Percentiles rank a stretch among this genome's conserved stretches.
These are phyloP conservation scores for Semnornis frantzii DNA, from an alignment of 2,113 vertebrate species.

Conservation along the genomic window DNA sequence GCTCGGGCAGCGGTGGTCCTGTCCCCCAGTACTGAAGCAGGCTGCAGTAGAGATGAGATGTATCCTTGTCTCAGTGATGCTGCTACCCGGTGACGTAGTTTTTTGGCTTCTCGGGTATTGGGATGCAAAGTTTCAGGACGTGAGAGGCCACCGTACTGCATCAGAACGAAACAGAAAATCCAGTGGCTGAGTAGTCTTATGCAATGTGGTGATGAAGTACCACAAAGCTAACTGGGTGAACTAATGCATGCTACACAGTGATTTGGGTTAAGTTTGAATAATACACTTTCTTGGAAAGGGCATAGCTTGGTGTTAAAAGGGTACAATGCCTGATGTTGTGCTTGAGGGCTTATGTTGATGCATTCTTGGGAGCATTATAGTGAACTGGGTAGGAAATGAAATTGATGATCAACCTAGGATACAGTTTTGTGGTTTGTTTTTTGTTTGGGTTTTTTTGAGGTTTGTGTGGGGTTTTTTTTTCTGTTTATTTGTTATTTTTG, in stretches of 20 bases:
- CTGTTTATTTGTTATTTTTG: background rate
- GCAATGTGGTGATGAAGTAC: accelerated
- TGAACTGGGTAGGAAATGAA: background rate
- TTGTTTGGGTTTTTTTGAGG: no score
- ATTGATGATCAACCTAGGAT: accelerated
- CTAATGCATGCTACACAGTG: background rate
- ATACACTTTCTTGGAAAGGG: background rate
- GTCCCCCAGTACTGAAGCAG: accelerated
- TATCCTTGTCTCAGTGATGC: accelerated
- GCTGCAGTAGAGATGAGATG: accelerated
- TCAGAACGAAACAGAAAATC: background rate
- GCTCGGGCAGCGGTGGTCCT: accelerated
- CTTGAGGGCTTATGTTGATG: background rate
- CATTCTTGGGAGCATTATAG: background rate
- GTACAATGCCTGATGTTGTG: background rate
- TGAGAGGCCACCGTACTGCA: background rate
- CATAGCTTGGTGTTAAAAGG: background rate
- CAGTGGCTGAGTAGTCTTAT: background rate
- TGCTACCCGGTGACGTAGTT: accelerated
- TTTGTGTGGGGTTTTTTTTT: no score
- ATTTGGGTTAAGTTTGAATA: background rate
- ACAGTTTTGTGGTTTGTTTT: no score
- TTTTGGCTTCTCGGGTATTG: background rate
- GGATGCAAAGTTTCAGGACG: background rate
- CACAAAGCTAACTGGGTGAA: background rate